phyloP scores from a whole-genome alignment of 1,140 invertebrate species.

The Orchestia grillus region DNA sequence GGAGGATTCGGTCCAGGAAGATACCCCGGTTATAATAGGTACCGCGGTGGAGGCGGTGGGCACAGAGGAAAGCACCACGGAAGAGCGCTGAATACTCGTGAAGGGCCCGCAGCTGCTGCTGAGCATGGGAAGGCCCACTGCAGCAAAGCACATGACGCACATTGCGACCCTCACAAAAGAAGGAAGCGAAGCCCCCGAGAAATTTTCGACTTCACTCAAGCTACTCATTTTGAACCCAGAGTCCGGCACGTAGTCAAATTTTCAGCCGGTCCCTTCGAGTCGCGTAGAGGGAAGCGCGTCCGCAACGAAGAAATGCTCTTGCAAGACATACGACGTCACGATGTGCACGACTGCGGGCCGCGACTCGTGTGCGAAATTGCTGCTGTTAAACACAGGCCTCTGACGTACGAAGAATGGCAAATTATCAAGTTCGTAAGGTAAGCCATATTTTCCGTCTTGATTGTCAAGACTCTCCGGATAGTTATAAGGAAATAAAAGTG shows the following conservation, averaged over 20 bases:
- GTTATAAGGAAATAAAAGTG: too few species aligned
- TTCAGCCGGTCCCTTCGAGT: not conserved
- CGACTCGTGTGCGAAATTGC: conserved; percentile 11
- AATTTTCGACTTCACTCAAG: not conserved
- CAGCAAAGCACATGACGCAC: conserved; percentile 13
- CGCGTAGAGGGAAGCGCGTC: not conserved
- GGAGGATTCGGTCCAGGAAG: not conserved
- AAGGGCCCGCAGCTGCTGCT: not conserved
- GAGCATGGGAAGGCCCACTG: not conserved
- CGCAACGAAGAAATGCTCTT: not conserved
- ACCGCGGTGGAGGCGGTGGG: not conserved
- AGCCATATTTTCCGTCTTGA: not conserved
- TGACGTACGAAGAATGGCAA: conserved; percentile 36
- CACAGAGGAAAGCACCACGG: not conserved
- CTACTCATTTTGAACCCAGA: not conserved
- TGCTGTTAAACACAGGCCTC: not conserved
- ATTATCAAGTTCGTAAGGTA: conserved; percentile 33
- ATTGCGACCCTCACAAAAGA: conserved; percentile 12
- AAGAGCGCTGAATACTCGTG: not conserved
- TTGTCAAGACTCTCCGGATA: too few species aligned
- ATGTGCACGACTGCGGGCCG: not conserved
- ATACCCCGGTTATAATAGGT: not conserved
- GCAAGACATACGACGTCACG: not conserved
- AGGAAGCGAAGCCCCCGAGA: not conserved
- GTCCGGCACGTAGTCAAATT: not conserved